Conservation (phyloP, 2,113 vertebrate genomes). For the Peromyscus californicus region DNA sequence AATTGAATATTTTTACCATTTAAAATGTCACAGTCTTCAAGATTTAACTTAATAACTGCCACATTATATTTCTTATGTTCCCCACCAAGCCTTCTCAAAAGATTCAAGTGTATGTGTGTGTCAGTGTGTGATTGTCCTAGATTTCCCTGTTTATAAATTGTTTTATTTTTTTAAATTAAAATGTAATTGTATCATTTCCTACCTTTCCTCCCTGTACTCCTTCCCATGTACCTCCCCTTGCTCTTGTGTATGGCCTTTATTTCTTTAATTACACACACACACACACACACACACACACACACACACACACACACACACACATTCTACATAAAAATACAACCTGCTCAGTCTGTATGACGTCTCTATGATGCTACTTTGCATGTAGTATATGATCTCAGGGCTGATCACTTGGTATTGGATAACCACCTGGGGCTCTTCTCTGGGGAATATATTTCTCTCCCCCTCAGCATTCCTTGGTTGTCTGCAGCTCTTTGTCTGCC, state of each 20-base stretch:
- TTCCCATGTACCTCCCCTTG: neutral
- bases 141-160: neutral
- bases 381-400: neutral
- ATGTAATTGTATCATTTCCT: neutral
- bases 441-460: neutral
- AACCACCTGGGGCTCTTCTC: neutral
- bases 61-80: slow-evolving; percentile 43
- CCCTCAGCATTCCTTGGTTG: neutral
- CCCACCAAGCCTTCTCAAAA: slow-evolving; percentile 43
- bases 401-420: neutral
- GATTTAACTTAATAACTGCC: slow-evolving; percentile 72
- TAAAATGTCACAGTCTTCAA: slow-evolving; percentile 74
- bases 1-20: slow-evolving; percentile 76
- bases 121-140: neutral
- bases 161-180: neutral
- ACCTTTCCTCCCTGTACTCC: neutral
- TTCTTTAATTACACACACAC: neutral
- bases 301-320: neutral
- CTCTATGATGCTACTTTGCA: neutral
- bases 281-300: neutral
- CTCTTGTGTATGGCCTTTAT: neutral
- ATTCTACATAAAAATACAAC: neutral
- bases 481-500: neutral
- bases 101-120: neutral
- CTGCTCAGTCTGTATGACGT: neutral